Evolutionary conservation across 2,888 invertebrate genomes (phyloP).

Genomic region (Allophyes oxyacanthae): DNA sequence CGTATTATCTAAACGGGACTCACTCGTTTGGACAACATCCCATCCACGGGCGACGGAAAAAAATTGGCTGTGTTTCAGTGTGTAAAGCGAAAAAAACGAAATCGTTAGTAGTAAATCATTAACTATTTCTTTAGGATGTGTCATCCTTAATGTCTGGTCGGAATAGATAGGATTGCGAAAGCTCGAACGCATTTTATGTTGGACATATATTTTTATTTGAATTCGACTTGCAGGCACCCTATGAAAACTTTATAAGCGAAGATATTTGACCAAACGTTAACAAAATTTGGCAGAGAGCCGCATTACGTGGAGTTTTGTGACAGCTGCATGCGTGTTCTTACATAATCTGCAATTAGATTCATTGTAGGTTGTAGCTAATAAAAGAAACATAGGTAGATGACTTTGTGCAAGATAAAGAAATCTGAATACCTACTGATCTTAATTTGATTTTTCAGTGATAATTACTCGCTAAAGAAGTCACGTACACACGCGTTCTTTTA

Average conservation of each 20-base stretch:
- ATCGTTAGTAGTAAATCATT: conserved; percentile 74
- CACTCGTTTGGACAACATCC: conserved; percentile 72
- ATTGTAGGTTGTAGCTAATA: conserved; percentile 20
- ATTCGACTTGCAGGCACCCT: conserved; percentile 58
- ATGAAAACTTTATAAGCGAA: conserved; percentile 61
- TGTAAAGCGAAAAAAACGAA: conserved; percentile 63
- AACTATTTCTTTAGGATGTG: conserved; percentile 74
- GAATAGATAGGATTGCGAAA: conserved; percentile 69
- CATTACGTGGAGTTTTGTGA: conserved; percentile 53
- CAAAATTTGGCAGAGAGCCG: conserved; percentile 52
- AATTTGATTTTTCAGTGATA: background rate
- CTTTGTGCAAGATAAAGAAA: background rate
- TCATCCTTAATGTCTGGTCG: conserved; percentile 65
- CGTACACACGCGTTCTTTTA: background rate
- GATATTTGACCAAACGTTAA: conserved; percentile 51
- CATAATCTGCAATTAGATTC: conserved; percentile 37
- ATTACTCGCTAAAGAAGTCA: background rate
- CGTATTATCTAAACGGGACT: conserved; percentile 85
- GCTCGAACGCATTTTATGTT: conserved; percentile 55
- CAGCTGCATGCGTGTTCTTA: conserved; percentile 45
- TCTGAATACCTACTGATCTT: background rate
- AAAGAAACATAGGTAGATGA: conserved; percentile 18
- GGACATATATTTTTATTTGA: conserved; percentile 59
- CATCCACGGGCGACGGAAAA: conserved; percentile 70
- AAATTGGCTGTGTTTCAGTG: conserved; percentile 81